Base-by-base conservation (phyloP, 1,140 invertebrate species). In the Macrotrachela quadricornifera region DNA sequence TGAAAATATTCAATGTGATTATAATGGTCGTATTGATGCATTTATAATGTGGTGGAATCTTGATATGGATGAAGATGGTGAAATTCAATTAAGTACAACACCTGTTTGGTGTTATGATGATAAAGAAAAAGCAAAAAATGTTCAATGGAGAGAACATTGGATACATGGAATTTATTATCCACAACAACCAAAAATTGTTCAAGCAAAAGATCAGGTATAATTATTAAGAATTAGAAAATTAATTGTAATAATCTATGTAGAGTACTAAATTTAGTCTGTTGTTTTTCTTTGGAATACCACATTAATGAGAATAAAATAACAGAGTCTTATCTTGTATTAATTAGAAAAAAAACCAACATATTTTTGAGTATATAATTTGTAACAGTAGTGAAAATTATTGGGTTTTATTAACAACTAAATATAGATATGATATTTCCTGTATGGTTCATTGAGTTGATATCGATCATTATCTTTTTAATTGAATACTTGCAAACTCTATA, bases 31-130 rank as follows among this genome's bases (percentile, higher is more conserved):
- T 4, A 80, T 81, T 10, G 81, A 92, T 66, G 78, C 80, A 46
- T 75, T 95, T 38, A 83, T 95, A 62, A 84, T 94, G 77, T 97
- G 91, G 91, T 97, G 92, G 92, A 82, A 90, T 56, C 74, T 95
- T 6, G 75, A 80, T 61, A 90, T 96, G 85, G 86, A 92, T 64
- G 70, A 74, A 47, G 75, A 80, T 60, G 72, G 73, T 49, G 76
- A 80, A 62, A 77, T 87, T 50, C 62, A 78, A 9, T 71, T 94
- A 15, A 85, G 82, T 62, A 92, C 86, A 74, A 86, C 85, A 1
- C 90, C 88, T 10, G 76, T 76, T 63, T 95, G 87, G 87, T 76
- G 76, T 21, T 84, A 86, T 73, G 79, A 82, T 2, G 69, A 78
- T 48, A 69, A 60, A 70, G 6, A 70, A 74, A 57, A 60, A n/a